Conservation (phyloP, 2,888 invertebrate genomes). For the Baronia brevicornis region DNA sequence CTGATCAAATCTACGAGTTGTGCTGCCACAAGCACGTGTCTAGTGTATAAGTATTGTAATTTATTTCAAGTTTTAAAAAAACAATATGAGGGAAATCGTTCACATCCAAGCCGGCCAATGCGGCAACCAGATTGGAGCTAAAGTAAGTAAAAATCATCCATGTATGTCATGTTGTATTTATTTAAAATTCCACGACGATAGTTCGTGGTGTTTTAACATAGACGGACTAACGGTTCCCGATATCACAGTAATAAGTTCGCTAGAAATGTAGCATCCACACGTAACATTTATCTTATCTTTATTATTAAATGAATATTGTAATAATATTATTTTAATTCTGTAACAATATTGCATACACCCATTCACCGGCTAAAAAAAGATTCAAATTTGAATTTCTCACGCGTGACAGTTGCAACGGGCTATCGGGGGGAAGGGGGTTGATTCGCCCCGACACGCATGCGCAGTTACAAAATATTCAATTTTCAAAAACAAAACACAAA, state of each 20-base stretch:
- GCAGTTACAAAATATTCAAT: too few relatives aligned
- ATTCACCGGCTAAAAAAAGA: slow-evolving; percentile 36
- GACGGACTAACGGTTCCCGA: slow-evolving; percentile 8
- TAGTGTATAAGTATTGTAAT: slow-evolving; percentile 56
- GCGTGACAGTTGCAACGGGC: slow-evolving; percentile 23
- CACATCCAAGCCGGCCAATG: slow-evolving; percentile 89
- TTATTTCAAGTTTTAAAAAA: slow-evolving; percentile 54
- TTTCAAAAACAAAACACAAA: slow-evolving; percentile 1
- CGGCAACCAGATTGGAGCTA: slow-evolving; percentile 86
- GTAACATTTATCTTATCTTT: not conserved
- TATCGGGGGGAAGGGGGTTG: slow-evolving; percentile 7
- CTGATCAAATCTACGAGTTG: slow-evolving; percentile 62
- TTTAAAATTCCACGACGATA: slow-evolving; percentile 20
- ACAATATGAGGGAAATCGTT: slow-evolving; percentile 88
- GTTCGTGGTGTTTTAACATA: slow-evolving; percentile 3
- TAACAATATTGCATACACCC: slow-evolving; percentile 38
- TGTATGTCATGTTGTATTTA: slow-evolving; percentile 10
- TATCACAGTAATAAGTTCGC: slow-evolving; percentile 4
- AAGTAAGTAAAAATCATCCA: slow-evolving; percentile 13
- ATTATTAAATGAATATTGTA: too few relatives aligned
- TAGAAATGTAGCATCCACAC: slow-evolving; percentile 8
- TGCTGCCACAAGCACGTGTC: slow-evolving; percentile 63
- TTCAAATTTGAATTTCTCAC: slow-evolving; percentile 34
- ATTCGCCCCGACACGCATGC: slow-evolving; percentile 9
- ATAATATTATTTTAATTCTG: slow-evolving; percentile 19